Evolutionary conservation across 2,888 invertebrate genomes (phyloP).

Genomic region (Hirtodrosophila cameraria): DNA sequence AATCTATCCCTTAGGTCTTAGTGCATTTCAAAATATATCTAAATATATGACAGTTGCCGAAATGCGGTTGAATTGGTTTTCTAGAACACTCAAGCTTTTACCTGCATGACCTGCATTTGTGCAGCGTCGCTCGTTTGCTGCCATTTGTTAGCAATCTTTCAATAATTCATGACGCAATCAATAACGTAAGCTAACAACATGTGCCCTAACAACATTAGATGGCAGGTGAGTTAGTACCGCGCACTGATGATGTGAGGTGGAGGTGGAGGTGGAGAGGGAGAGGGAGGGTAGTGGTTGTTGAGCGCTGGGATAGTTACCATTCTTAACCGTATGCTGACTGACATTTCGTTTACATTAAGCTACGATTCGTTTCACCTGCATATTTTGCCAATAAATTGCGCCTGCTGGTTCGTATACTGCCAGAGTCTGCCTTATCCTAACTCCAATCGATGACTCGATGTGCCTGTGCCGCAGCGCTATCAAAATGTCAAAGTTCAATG

Average conservation of each 20-base stretch:
- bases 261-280: not conserved
- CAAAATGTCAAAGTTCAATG: slow-evolving; percentile 78
- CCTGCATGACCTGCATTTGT: slow-evolving; percentile 54
- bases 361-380: slow-evolving; percentile 70
- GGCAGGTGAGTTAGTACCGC: not conserved
- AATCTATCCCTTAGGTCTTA: too few relatives aligned
- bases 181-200: slow-evolving; percentile 72
- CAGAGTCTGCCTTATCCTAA: slow-evolving; percentile 53
- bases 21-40: not conserved
- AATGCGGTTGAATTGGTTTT: slow-evolving; percentile 7
- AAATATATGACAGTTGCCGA: not conserved
- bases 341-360: slow-evolving; percentile 64
- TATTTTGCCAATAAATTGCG: slow-evolving; percentile 71
- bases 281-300: slow-evolving; percentile 1
- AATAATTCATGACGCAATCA: slow-evolving; percentile 77
- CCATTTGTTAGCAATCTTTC: slow-evolving; percentile 59
- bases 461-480: slow-evolving; percentile 54
- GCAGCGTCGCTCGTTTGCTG: slow-evolving; percentile 40
- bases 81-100: slow-evolving; percentile 9
- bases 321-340: slow-evolving; percentile 46
- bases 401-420: slow-evolving; percentile 2
- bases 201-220: slow-evolving; percentile 39
- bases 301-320: slow-evolving; percentile 31
- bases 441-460: slow-evolving; percentile 42
- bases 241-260: not conserved